A percentile compares a stretch with the other conserved stretches of the same genome.
phyloP scores from a whole-genome alignment of 2,888 invertebrate species.

The Brachynemurus nebulosus region DNA sequence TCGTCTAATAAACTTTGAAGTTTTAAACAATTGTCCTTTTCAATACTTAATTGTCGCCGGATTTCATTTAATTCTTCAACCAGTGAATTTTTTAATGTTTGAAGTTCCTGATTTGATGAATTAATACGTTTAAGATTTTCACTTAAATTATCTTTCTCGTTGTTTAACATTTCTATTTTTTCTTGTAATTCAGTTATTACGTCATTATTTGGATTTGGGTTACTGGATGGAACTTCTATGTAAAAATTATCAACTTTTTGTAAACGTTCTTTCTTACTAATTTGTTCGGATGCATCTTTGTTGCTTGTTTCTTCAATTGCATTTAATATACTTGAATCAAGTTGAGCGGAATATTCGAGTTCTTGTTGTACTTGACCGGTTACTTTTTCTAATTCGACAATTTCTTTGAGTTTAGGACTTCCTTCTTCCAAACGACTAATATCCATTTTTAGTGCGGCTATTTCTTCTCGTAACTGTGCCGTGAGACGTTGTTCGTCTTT shows the following conservation, averaged over 20 bases:
- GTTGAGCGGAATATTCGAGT: slow-evolving; percentile 41
- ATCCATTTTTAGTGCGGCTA: slow-evolving; percentile 24
- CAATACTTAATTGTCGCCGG: slow-evolving; percentile 34
- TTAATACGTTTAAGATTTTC: slow-evolving; percentile 33
- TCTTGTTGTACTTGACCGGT: slow-evolving; percentile 42
- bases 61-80: slow-evolving; percentile 34
- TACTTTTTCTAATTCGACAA: slow-evolving; percentile 37
- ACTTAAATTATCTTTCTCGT: slow-evolving; percentile 31
- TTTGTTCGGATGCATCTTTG: background rate
- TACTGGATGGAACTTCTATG: slow-evolving; percentile 6
- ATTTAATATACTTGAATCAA: slow-evolving; percentile 42
- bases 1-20: slow-evolving; percentile 41
- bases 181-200: background rate
- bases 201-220: background rate
- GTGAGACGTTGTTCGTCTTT: slow-evolving; percentile 38
- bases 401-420: slow-evolving; percentile 22
- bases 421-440: slow-evolving; percentile 32
- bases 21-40: slow-evolving; percentile 38
- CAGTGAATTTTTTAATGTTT: slow-evolving; percentile 36
- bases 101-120: slow-evolving; percentile 34
- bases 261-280: slow-evolving; percentile 8
- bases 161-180: slow-evolving; percentile 1
- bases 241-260: slow-evolving; percentile 11
- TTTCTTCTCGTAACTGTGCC: slow-evolving; percentile 26
- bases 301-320: slow-evolving; percentile 32